Percentiles rank a stretch among this genome's conserved stretches.
Evolutionary conservation across 2,797 vertebrate genomes (phyloP).

Genomic region (Muscicapa striata): DNA sequence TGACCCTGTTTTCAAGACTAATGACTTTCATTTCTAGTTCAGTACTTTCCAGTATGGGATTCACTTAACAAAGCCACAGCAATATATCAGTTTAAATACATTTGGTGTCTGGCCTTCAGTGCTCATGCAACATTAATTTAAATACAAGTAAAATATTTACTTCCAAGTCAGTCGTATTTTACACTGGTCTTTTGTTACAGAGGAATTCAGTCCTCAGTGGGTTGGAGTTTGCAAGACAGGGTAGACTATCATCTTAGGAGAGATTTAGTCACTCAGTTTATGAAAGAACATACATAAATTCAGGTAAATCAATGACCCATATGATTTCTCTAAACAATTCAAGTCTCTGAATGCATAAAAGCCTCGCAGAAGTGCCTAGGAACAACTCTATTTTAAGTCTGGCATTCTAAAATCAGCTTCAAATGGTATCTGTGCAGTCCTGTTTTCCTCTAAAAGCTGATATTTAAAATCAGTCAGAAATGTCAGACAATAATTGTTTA

Average conservation of each 20-base stretch:
- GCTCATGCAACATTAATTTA: background rate
- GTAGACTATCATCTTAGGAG: background rate
- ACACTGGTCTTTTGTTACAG: background rate
- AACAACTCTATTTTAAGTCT: conserved; percentile 7
- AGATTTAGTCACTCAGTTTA: background rate
- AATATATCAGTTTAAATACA: background rate
- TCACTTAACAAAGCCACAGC: background rate
- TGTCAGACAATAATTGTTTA: conserved; percentile 14
- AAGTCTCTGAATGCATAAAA: background rate
- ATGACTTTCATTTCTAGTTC: background rate
- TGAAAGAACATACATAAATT: background rate
- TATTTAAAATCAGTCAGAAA: conserved; percentile 29
- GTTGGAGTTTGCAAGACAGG: background rate
- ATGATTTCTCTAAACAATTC: background rate
- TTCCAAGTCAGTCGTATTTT: background rate
- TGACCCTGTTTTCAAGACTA: background rate
- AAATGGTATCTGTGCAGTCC: background rate
- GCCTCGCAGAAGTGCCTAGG: background rate
- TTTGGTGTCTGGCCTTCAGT: background rate
- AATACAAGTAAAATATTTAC: conserved; percentile 2
- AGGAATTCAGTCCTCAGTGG: background rate
- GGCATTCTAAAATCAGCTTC: background rate
- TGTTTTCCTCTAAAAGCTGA: conserved; percentile 18
- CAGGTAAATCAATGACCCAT: background rate
- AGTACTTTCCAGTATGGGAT: background rate